A percentile compares a stretch with the other conserved stretches of the same genome.
Evolutionary conservation across 2,888 invertebrate genomes (phyloP).

Genomic region (Hipparchia sbordonii): DNA sequence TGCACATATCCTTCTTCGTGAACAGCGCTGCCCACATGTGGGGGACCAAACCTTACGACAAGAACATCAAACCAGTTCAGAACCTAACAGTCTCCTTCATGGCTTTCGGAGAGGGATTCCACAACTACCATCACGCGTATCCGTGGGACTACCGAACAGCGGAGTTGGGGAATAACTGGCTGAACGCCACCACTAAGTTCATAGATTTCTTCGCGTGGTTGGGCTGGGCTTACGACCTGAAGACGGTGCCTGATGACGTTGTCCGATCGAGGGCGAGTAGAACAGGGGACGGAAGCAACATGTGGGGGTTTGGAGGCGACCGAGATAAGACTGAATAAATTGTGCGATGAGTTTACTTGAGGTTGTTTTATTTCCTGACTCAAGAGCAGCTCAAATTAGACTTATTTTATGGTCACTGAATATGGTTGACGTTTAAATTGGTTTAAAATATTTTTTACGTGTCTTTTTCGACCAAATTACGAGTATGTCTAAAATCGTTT

Average conservation of each 20-base stretch:
- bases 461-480: too few species aligned
- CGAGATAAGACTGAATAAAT: slow-evolving; percentile 10
- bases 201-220: slow-evolving; percentile 58
- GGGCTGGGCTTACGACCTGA: slow-evolving; percentile 65
- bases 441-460: too few species aligned
- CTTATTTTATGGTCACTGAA: too few species aligned
- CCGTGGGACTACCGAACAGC: slow-evolving; percentile 59
- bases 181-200: slow-evolving; percentile 51
- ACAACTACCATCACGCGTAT: slow-evolving; percentile 61
- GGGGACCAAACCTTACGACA: slow-evolving; percentile 74
- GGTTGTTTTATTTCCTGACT: neutral
- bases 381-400: neutral
- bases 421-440: too few species aligned
- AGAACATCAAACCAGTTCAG: slow-evolving; percentile 49
- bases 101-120: slow-evolving; percentile 52
- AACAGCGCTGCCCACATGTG: slow-evolving; percentile 85
- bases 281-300: slow-evolving; percentile 52
- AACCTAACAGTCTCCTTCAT: slow-evolving; percentile 46
- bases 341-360: neutral
- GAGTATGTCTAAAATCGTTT: too few species aligned
- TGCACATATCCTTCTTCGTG: slow-evolving; percentile 84
- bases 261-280: slow-evolving; percentile 43
- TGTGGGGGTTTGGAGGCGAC: slow-evolving; percentile 40
- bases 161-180: slow-evolving; percentile 50
- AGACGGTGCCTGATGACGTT: slow-evolving; percentile 47